These are phyloP conservation scores for Rafetus swinhoei DNA, from an alignment of 2,113 vertebrate species.

Conservation along the genomic window DNA sequence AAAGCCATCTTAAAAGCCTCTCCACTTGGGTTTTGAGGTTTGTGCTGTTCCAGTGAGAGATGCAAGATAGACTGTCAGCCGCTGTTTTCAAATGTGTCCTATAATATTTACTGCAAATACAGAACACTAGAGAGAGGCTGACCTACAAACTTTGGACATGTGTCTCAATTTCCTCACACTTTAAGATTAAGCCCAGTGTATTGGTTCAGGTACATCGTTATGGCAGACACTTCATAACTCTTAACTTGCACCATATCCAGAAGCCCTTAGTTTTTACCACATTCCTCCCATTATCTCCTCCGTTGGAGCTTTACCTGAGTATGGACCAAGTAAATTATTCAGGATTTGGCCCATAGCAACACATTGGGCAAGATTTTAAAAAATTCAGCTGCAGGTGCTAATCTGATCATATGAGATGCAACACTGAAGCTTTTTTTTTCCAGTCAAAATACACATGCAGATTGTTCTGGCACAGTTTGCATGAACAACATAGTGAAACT, in stretches of 20 bases:
- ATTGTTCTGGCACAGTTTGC: neutral
- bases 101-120: neutral
- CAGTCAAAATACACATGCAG: neutral
- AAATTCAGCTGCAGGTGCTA: neutral
- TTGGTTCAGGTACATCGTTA: neutral
- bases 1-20: neutral
- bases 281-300: neutral
- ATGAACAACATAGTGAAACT: neutral
- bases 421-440: neutral
- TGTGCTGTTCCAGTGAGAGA: neutral
- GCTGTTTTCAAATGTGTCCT: neutral
- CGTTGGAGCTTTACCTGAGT: neutral
- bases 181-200: neutral
- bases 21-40: neutral
- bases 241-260: neutral
- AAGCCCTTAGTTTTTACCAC: neutral
- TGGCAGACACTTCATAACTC: neutral
- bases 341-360: neutral
- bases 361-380: neutral
- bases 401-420: neutral
- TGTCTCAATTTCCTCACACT: neutral
- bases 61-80: neutral
- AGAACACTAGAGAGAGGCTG: neutral
- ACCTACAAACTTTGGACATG: neutral
- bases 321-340: neutral